phyloP scores from a whole-genome alignment of 2,113 vertebrate genomes.

The Vulpes lagopus region DNA sequence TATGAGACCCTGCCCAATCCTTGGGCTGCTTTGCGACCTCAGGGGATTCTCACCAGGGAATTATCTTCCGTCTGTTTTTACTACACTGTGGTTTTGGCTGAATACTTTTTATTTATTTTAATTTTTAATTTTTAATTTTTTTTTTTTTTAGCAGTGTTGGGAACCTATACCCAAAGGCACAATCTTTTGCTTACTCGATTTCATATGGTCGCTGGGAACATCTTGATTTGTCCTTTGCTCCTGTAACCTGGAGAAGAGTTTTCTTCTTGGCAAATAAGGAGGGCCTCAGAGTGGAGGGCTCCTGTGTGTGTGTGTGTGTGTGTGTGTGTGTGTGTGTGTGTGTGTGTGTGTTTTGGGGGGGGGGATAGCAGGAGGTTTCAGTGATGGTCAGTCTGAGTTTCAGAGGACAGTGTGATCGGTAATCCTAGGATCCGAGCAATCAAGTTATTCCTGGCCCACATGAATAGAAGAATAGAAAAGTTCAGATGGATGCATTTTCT shows the following conservation, averaged over 20 bases:
- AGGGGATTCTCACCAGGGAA: neutral
- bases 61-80: slow-evolving; percentile 3
- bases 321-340: no score
- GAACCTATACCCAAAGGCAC: neutral
- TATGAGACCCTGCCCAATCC: neutral
- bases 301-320: no score
- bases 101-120: neutral
- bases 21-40: neutral
- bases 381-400: neutral
- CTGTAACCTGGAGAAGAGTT: neutral
- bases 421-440: neutral
- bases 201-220: neutral
- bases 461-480: neutral
- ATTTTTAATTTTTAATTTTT: no score
- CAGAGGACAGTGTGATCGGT: neutral
- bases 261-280: neutral
- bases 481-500: neutral
- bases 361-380: neutral
- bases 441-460: neutral
- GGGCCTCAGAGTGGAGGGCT: neutral
- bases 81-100: neutral
- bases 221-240: neutral
- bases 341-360: no score
- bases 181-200: neutral
- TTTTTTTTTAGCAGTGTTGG: neutral